These are phyloP conservation scores for Tokudaia muenninki DNA, from an alignment of 2,797 vertebrate genomes.

Conservation along the genomic window DNA sequence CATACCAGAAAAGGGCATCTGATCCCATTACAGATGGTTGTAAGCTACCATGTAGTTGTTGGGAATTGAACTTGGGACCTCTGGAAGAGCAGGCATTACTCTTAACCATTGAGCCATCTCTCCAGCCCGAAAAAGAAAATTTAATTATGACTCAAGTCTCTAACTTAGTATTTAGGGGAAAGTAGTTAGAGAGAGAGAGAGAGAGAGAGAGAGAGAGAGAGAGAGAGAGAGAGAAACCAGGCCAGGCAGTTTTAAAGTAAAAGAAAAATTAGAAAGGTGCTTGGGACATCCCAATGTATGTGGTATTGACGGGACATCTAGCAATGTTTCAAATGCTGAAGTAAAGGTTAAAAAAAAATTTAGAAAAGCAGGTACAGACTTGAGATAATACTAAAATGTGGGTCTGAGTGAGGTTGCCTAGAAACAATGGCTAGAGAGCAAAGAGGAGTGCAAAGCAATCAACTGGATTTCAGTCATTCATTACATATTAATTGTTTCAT, in stretches of 20 bases:
- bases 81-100: too few relatives aligned
- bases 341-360: neutral
- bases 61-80: too few relatives aligned
- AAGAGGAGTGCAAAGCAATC: neutral
- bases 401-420: neutral
- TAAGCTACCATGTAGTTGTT: neutral
- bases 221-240: neutral
- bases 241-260: neutral
- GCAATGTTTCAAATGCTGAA: neutral
- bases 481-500: neutral
- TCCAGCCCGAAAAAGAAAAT: neutral
- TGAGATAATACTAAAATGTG: neutral
- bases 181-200: neutral
- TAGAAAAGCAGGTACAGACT: neutral
- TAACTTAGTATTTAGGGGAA: neutral
- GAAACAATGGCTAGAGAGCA: neutral
- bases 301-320: neutral
- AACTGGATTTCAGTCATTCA: neutral
- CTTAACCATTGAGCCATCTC: neutral
- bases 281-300: neutral
- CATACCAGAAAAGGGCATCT: neutral
- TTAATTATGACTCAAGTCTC: neutral
- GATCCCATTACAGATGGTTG: too few relatives aligned
- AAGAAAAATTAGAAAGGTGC: neutral
- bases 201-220: neutral